Conservation (phyloP, 30 jellyfish, hydroid and myxozoan species). For the Chrysaora quinquecirrha region DNA sequence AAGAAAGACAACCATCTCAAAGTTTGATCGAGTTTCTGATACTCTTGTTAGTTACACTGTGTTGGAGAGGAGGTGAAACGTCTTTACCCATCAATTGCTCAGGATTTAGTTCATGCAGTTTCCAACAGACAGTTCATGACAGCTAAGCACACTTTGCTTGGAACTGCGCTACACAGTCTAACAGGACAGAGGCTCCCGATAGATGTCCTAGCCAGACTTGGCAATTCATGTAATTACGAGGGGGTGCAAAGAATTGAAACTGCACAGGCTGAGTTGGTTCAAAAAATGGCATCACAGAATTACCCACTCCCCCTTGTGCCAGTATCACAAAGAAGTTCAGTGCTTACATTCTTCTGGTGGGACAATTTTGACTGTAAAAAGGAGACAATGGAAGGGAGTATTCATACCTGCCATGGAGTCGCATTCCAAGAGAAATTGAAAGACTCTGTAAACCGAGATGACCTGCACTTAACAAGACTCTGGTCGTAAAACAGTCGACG, state of each 20-base stretch:
- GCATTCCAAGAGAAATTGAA: constrained; percentile 2
- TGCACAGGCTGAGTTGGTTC: constrained; percentile 38
- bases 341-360: constrained; percentile 40
- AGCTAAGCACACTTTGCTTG: background rate
- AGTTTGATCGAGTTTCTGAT: background rate
- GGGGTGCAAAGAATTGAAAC: constrained; percentile 19
- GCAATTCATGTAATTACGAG: constrained; percentile 7
- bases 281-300: background rate
- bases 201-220: background rate
- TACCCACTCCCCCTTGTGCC: constrained; percentile 13
- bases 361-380: constrained; percentile 17
- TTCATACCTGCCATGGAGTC: constrained; percentile 12
- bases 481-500: no score
- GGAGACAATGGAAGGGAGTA: background rate
- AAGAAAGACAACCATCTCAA: constrained; percentile 3
- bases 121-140: background rate
- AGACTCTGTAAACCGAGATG: no score
- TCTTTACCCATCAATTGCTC: background rate
- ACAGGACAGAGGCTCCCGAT: background rate
- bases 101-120: background rate
- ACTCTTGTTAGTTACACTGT: no score
- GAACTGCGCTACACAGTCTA: constrained; percentile 1
- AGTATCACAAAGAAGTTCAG: background rate
- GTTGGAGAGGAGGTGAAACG: background rate
- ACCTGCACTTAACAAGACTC: no score